Evolutionary conservation across 2,113 vertebrate genomes (phyloP).

Genomic region (Limanda limanda): DNA sequence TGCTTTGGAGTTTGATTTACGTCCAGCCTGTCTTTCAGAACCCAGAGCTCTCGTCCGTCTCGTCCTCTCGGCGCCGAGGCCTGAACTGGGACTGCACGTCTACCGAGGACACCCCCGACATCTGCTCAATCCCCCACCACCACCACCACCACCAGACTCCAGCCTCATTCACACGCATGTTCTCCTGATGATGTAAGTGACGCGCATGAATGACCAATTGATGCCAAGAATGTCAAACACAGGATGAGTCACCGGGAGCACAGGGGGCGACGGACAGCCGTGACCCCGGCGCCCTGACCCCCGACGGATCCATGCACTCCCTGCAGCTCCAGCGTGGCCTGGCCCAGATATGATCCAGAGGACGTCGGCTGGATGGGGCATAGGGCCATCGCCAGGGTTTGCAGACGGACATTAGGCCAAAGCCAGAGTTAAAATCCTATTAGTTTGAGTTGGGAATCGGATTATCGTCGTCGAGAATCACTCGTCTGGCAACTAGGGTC

Average conservation of each 20-base stretch:
- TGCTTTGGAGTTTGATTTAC: neutral
- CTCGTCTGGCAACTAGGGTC: slow-evolving; percentile 90
- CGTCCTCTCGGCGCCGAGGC: slow-evolving; percentile 12
- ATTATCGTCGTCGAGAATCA: slow-evolving; percentile 90
- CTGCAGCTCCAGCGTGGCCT: slow-evolving; percentile 33
- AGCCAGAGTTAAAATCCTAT: slow-evolving; percentile 90
- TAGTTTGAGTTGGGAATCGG: slow-evolving; percentile 89
- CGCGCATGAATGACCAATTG: slow-evolving; percentile 71
- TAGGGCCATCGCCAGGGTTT: slow-evolving; percentile 82
- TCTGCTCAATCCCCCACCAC: slow-evolving; percentile 29
- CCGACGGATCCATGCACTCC: slow-evolving; percentile 15
- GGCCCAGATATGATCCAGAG: slow-evolving; percentile 80
- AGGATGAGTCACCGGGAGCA: slow-evolving; percentile 44
- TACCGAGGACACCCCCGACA: slow-evolving; percentile 28
- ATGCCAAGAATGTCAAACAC: slow-evolving; percentile 54
- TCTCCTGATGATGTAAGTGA: slow-evolving; percentile 61
- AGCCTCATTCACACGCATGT: slow-evolving; percentile 59
- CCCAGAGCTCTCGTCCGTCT: neutral
- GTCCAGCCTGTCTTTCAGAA: neutral
- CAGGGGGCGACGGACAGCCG: slow-evolving; percentile 4
- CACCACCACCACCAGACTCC: slow-evolving; percentile 32
- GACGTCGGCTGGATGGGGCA: slow-evolving; percentile 74
- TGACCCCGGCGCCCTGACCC: slow-evolving; percentile 52
- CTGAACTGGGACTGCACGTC: slow-evolving; percentile 2
- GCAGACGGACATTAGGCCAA: slow-evolving; percentile 88